These are phyloP conservation scores for Coilia nasus DNA, from an alignment of 2,797 vertebrate genomes.

Conservation along the genomic window DNA sequence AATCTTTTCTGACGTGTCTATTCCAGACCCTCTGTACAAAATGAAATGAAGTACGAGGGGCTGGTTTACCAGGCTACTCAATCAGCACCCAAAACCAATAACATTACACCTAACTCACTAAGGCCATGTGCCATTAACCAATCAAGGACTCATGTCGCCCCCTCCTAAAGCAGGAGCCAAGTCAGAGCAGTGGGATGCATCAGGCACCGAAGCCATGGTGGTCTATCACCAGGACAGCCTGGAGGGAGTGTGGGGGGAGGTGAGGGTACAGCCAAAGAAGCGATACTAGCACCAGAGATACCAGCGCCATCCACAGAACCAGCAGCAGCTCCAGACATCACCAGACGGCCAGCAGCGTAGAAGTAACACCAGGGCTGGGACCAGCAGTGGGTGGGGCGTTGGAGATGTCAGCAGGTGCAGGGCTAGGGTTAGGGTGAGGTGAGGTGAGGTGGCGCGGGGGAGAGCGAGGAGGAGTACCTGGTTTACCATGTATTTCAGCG, in stretches of 20 bases:
- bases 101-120: neutral
- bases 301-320: neutral
- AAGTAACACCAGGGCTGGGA: neutral
- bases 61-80: neutral
- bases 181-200: neutral
- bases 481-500: constrained; percentile 99
- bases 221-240: neutral
- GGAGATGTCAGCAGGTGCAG: constrained; percentile 54
- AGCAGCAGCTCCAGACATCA: neutral
- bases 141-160: neutral
- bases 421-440: neutral
- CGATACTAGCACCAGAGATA: neutral
- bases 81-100: neutral
- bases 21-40: too few species aligned
- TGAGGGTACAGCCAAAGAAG: neutral
- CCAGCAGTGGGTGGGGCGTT: constrained; percentile 50
- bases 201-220: neutral
- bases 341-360: neutral
- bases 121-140: neutral
- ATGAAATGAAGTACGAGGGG: too few species aligned
- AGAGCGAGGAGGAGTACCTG: constrained; percentile 83
- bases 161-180: neutral
- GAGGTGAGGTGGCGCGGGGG: neutral
- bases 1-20: too few species aligned
- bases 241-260: neutral